A percentile compares a stretch with the other conserved stretches of the same genome.
phyloP scores from a whole-genome alignment of 2,113 vertebrate species.

The Willisornis vidua region DNA sequence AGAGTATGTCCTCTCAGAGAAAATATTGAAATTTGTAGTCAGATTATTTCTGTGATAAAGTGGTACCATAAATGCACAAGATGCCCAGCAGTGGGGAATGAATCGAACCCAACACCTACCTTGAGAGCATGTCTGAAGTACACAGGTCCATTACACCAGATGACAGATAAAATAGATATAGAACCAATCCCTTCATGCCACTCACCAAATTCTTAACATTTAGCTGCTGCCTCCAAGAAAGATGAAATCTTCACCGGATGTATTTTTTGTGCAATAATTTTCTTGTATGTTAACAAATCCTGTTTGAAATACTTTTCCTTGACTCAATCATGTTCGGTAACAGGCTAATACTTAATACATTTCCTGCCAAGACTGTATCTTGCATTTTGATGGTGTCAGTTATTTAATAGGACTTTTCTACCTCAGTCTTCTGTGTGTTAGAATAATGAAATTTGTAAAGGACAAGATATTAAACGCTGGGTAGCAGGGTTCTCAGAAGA shows the following conservation, averaged over 20 bases:
- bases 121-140: neutral
- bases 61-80: neutral
- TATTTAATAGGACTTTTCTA: neutral
- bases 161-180: neutral
- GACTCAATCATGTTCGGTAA: neutral
- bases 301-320: neutral
- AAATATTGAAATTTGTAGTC: neutral
- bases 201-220: neutral
- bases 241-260: neutral
- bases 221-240: neutral
- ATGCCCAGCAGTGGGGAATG: neutral
- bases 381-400: neutral
- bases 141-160: neutral
- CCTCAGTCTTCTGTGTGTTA: neutral
- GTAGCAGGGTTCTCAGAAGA: neutral
- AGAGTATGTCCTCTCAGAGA: neutral
- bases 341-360: neutral
- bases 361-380: neutral
- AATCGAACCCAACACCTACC: rapidly evolving
- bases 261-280: neutral
- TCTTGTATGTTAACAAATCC: neutral
- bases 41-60: neutral
- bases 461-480: neutral
- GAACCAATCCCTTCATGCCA: neutral
- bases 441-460: neutral